Conservation (phyloP, 2,113 vertebrate genomes). For the Mesocricetus auratus region DNA sequence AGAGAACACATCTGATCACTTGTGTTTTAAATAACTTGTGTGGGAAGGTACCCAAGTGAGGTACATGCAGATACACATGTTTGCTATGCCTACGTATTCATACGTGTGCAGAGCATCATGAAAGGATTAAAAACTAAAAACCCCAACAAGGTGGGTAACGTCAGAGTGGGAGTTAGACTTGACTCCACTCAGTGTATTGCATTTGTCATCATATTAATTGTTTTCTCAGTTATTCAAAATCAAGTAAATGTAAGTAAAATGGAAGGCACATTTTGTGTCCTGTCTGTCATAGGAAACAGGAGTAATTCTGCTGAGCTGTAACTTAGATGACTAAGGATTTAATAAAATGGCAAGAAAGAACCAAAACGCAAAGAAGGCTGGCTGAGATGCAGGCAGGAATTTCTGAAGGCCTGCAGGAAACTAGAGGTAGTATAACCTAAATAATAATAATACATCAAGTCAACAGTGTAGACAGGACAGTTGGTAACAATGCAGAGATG, state of each 20-base stretch:
- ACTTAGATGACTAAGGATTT: neutral
- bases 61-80: neutral
- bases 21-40: neutral
- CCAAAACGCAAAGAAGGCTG: neutral
- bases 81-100: neutral
- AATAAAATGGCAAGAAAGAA: neutral
- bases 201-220: neutral
- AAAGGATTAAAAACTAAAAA: neutral
- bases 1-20: neutral
- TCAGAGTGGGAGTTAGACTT: neutral
- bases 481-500: neutral
- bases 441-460: neutral
- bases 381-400: neutral
- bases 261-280: neutral
- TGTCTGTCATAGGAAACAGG: neutral
- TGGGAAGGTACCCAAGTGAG: neutral
- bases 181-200: neutral
- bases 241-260: neutral
- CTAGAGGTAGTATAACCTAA: neutral
- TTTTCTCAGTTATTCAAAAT: neutral
- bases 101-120: neutral
- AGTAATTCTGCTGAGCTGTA: neutral
- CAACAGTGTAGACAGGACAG: neutral
- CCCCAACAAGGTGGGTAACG: neutral
- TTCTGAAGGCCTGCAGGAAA: neutral